These are phyloP conservation scores for Pocota personata DNA, from an alignment of 2,888 invertebrate genomes.

Conservation along the genomic window DNA sequence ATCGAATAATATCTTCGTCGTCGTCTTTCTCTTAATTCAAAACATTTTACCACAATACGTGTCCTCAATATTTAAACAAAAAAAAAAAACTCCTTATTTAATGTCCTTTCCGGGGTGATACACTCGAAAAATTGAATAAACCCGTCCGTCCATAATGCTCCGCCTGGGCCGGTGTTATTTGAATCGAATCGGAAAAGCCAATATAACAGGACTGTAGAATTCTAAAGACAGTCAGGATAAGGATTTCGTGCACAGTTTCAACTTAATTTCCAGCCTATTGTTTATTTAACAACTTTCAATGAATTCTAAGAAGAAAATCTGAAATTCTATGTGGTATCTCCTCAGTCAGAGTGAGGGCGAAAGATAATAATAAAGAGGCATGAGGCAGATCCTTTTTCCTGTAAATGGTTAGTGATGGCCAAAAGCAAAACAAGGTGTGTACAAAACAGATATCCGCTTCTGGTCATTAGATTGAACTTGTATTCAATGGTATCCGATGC, in stretches of 20 bases:
- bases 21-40: constrained; percentile 25
- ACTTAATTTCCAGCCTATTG: constrained; percentile 64
- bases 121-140: constrained; percentile 55
- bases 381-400: constrained; percentile 20
- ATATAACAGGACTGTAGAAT: constrained; percentile 32
- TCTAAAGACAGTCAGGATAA: constrained; percentile 6
- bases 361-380: background rate
- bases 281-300: constrained; percentile 60
- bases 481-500: constrained; percentile 31
- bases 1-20: constrained; percentile 33
- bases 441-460: constrained; percentile 56
- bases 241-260: constrained; percentile 47
- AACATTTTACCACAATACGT: constrained; percentile 61
- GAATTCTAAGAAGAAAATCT: constrained; percentile 18
- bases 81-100: constrained; percentile 42
- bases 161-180: background rate
- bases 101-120: constrained; percentile 49
- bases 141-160: constrained; percentile 12
- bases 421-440: constrained; percentile 33
- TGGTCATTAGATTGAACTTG: constrained; percentile 40
- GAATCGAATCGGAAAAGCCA: constrained; percentile 51
- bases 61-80: constrained; percentile 60
- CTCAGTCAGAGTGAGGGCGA: background rate
- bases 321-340: background rate
- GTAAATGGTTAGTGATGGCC: constrained; percentile 18